A percentile compares a stretch with the other conserved stretches of the same genome.
Conservation (phyloP, 2,888 invertebrate species). For the Sesamia inferens region DNA sequence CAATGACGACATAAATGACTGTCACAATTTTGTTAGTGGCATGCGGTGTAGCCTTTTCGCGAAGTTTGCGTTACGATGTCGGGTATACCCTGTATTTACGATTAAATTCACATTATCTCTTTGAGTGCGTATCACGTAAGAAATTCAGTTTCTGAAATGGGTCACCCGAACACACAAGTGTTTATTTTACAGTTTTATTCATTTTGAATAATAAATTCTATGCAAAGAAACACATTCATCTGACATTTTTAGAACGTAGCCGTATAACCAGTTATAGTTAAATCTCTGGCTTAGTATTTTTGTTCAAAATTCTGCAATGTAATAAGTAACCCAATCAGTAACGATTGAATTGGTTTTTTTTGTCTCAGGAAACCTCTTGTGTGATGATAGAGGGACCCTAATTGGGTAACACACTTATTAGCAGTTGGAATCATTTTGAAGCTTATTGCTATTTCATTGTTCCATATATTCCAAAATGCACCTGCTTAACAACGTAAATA, state of each 20-base stretch:
- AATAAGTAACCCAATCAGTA: not conserved
- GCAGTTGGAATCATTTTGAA: too few relatives aligned
- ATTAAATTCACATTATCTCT: not conserved
- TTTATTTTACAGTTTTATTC: not conserved
- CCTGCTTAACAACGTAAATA: too few relatives aligned
- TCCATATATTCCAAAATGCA: too few relatives aligned
- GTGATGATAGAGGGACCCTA: too few relatives aligned
- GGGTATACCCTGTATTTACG: too few relatives aligned
- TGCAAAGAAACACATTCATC: not conserved
- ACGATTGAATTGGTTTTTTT: not conserved
- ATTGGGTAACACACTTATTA: too few relatives aligned
- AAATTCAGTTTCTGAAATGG: not conserved
- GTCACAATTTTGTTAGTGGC: too few relatives aligned
- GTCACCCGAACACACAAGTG: not conserved
- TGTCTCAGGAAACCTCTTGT: not conserved
- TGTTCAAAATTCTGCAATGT: not conserved
- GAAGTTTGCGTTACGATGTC: too few relatives aligned
- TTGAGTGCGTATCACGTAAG: not conserved
- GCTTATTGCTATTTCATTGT: too few relatives aligned
- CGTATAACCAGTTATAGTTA: not conserved
- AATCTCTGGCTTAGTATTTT: not conserved
- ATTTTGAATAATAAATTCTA: not conserved
- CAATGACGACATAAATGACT: too few relatives aligned
- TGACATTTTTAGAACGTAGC: not conserved
- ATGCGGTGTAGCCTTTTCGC: too few relatives aligned